Evolutionary conservation across 1,140 invertebrate genomes (phyloP), one percentile per base, ranked within the genome.

Genomic region (Pseudomyrmex dendroicus): DNA sequence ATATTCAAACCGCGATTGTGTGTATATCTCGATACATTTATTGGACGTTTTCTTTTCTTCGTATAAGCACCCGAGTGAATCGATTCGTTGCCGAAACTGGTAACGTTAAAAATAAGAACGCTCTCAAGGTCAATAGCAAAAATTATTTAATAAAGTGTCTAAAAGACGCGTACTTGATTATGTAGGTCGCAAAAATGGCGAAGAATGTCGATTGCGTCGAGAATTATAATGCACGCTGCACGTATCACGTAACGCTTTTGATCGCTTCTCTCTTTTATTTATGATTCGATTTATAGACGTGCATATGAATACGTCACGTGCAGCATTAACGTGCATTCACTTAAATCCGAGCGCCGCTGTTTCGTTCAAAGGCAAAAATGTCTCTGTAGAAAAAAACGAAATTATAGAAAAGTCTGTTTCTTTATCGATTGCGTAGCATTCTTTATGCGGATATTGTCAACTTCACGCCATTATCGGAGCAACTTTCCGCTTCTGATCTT

Each of bases 381-480:
- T 20, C 35, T 35, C 5, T 35, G 5, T 35, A 7, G 35, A 35
- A 64, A 76, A 12, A 20, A 2, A 7, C 20, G 15, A 22, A 70
- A 70, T 50, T 59, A 56, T 15, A 35, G 12, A 78, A 59, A 63
- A 73, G 9, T 48, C 25, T 50, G 57, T 68, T 48, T 84, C 12
- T 56, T 72, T 67, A 3, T 73, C 68, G 20, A 63, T 62, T 54
- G 15, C 22, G 12, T 94, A 99, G 98, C 91, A 99, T 99, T 87
- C 95, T 99, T 10, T 99, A 99, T 94, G 99, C 99, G 0, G 99
- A 99, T 91, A 99, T 99, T 84, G 99, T 99, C 56, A 99, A 99
- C 93, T 99, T 99, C 92, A 99, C 99, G 0, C 98, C 98, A 0
- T 94, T 99, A 3, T 99, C 98, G 0, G 98, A 98, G 84, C 96